Evolutionary conservation across 2,888 invertebrate species (phyloP).

Genomic region (Papilio gigon): DNA sequence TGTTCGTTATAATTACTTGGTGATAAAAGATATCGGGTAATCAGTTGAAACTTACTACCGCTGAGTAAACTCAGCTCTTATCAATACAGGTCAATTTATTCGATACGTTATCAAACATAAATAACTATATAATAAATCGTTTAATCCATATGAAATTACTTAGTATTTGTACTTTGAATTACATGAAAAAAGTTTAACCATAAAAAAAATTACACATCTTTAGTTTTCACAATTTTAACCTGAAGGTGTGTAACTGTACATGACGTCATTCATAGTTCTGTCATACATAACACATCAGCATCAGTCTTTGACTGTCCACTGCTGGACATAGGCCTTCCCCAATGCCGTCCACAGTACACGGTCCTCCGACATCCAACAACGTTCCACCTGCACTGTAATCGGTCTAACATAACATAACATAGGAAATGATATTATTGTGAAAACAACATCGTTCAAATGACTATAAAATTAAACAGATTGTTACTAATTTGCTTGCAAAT

Average conservation of each 20-base stretch:
- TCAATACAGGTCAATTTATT: slow-evolving; percentile 71
- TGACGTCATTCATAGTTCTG: too few relatives aligned
- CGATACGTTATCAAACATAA: slow-evolving; percentile 59
- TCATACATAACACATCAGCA: too few relatives aligned
- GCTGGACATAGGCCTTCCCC: background rate
- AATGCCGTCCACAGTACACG: too few relatives aligned
- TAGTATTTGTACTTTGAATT: background rate
- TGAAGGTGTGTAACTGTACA: too few relatives aligned
- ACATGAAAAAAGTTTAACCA: too few relatives aligned
- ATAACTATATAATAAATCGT: slow-evolving; percentile 47
- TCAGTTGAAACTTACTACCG: slow-evolving; percentile 65
- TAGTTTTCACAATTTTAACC: too few relatives aligned
- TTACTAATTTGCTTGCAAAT: background rate
- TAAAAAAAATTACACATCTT: too few relatives aligned
- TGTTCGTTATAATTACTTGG: slow-evolving; percentile 49
- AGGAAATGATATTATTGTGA: background rate
- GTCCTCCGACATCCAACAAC: too few relatives aligned
- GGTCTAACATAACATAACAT: too few relatives aligned
- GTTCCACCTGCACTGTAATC: too few relatives aligned
- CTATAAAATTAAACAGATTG: background rate
- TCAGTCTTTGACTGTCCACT: too few relatives aligned
- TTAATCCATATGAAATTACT: background rate
- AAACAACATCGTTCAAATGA: too few relatives aligned
- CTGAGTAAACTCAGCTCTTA: slow-evolving; percentile 62
- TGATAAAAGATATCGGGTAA: slow-evolving; percentile 55